Evolutionary conservation across 2,888 invertebrate species (phyloP), one percentile per base, ranked within the genome.

Genomic region (Oxyteleia sp.): DNA sequence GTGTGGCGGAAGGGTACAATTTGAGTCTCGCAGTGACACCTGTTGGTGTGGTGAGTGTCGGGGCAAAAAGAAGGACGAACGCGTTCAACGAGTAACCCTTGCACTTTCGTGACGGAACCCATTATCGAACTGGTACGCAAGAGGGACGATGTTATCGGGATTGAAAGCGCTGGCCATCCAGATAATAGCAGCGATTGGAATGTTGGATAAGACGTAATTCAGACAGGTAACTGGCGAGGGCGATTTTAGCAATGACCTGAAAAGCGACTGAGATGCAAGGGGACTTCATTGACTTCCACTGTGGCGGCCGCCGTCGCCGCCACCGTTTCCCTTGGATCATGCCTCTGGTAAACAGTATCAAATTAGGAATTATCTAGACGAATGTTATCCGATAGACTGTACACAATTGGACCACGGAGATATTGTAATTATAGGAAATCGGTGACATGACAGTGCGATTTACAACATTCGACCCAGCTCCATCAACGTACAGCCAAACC

Each of bases 21-120:
- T 79, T 75, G 68, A 79, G 79, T 72, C 68, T 79, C 68, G 82
- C 59, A 82, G 84, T 80, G 82, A 82, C 84, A 85, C 84, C 84
- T 85, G 84, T 85, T 82, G 84, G 84, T 53, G 76, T 63, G 47
- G 82, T 76, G 82, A 80, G 72, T 72, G 74, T 66, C 75, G 84
- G 76, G 71, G 79, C 71, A 72, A 79, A 82, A 82, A 82, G 76
- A 82, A 84, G 78, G 74, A 72, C 78, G 74, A 69, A 63, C 64
- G 59, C 75, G 59, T 75, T 51, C 15, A 55, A 38, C 66, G 41
- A 64, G 43, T 72, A 82, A 63, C 57, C 59, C 64, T 81, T 74
- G 61, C 68, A 74, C 55, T 64, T 78, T 68, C 72, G 78, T 78
- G 57, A 72, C 61, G 53, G n/a, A 66, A 29, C 15, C 72, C 53